Evolutionary conservation across 2,888 invertebrate genomes (phyloP).

Genomic region (Cecidostiba fungosa): DNA sequence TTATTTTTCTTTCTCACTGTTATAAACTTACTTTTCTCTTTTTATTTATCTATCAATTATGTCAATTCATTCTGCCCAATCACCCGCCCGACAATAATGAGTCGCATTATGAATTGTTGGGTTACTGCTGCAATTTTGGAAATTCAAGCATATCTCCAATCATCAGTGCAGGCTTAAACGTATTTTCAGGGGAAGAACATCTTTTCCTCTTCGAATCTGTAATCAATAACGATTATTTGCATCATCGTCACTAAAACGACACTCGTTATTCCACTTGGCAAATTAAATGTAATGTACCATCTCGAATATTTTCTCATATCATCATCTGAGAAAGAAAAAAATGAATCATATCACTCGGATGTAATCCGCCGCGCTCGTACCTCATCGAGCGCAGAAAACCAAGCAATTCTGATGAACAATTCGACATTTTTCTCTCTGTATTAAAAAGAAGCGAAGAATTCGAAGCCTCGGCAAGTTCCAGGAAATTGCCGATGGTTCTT

Average conservation of each 20-base stretch:
- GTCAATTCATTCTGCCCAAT: constrained; percentile 61
- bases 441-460: constrained; percentile 14
- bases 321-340: neutral
- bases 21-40: constrained; percentile 53
- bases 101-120: constrained; percentile 34
- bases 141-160: neutral
- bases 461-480: neutral
- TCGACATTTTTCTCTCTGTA: constrained; percentile 27
- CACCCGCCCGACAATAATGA: constrained; percentile 53
- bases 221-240: neutral
- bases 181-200: neutral
- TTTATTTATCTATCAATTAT: constrained; percentile 61
- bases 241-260: neutral
- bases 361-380: constrained; percentile 14
- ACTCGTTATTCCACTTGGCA: neutral
- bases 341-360: neutral
- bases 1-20: constrained; percentile 68
- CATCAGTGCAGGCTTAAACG: neutral
- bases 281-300: neutral
- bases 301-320: neutral
- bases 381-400: constrained; percentile 1
- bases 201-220: neutral
- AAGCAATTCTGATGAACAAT: constrained; percentile 46
- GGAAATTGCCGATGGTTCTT: constrained; percentile 49
- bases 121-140: constrained; percentile 5